Evolutionary conservation across 2,113 vertebrate species (phyloP).

Genomic region (Ceuthmochares aereus): DNA sequence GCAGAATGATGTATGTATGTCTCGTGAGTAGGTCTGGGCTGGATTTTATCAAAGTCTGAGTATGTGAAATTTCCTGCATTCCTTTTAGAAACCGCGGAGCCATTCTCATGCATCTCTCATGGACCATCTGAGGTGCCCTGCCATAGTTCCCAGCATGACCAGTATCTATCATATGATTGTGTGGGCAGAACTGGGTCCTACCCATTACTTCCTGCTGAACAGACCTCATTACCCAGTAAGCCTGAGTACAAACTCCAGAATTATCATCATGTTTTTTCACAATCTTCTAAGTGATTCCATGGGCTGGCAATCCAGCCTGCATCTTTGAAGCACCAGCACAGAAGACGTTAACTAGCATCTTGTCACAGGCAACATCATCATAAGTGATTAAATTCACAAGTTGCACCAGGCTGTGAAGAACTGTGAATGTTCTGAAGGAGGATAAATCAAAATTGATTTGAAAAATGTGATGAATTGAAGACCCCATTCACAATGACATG

Average conservation of each 20-base stretch:
- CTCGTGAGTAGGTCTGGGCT: background rate
- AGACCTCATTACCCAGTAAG: background rate
- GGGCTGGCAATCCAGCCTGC: background rate
- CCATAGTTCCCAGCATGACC: background rate
- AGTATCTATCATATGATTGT: background rate
- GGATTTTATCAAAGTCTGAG: background rate
- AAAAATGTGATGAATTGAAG: background rate
- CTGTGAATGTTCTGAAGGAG: background rate
- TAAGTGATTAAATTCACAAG: background rate
- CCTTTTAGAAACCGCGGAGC: background rate
- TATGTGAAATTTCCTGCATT: background rate
- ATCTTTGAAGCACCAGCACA: conserved; percentile 3
- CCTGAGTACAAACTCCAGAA: background rate
- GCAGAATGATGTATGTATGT: background rate
- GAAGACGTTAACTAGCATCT: background rate
- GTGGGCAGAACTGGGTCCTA: conserved; percentile 9
- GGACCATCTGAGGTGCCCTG: background rate
- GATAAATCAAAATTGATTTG: background rate
- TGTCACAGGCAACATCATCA: background rate
- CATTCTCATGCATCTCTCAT: background rate
- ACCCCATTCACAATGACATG: background rate
- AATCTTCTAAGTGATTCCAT: background rate
- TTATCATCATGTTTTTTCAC: background rate
- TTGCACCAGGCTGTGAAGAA: background rate
- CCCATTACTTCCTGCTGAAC: background rate